Conservation (phyloP, 1,140 invertebrate genomes). For the Ostrea edulis region DNA sequence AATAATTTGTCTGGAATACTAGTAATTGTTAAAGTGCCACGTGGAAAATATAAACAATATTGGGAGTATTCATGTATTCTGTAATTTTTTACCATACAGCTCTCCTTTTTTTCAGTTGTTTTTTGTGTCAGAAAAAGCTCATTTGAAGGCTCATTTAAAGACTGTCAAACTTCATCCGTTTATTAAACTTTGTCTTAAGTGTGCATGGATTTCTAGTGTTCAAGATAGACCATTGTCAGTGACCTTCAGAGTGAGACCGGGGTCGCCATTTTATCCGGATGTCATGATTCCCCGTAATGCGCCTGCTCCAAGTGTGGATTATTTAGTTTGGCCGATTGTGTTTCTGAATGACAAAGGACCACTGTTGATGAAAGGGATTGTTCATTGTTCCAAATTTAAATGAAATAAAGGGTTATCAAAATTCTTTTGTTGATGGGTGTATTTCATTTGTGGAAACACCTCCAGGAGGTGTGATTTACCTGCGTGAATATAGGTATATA, state of each 20-base stretch:
- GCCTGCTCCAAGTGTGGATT: constrained; percentile 27
- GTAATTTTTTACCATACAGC: too few species aligned
- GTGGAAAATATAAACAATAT: too few species aligned
- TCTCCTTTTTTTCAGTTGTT: constrained; percentile 9
- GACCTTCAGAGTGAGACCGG: background rate
- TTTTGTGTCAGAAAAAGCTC: constrained; percentile 10
- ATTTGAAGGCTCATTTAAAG: background rate
- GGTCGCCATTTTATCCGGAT: background rate
- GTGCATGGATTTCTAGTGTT: constrained; percentile 16
- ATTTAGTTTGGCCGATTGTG: constrained; percentile 36
- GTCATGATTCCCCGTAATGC: constrained; percentile 16
- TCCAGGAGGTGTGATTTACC: too few species aligned
- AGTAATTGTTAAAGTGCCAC: too few species aligned
- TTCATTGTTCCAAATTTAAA: background rate
- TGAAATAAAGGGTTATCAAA: background rate
- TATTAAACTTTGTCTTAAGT: constrained; percentile 3
- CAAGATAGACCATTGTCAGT: constrained; percentile 6
- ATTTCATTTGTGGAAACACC: background rate
- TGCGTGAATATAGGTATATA: too few species aligned
- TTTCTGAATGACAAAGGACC: constrained; percentile 28
- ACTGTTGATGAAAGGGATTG: background rate
- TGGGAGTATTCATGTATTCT: too few species aligned
- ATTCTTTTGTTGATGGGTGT: background rate
- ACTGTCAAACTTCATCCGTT: background rate
- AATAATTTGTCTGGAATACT: too few species aligned